Percentiles rank a stretch among this genome's conserved stretches.
phyloP scores from a whole-genome alignment of 2,113 vertebrate genomes.

The Anoura caudifer region DNA sequence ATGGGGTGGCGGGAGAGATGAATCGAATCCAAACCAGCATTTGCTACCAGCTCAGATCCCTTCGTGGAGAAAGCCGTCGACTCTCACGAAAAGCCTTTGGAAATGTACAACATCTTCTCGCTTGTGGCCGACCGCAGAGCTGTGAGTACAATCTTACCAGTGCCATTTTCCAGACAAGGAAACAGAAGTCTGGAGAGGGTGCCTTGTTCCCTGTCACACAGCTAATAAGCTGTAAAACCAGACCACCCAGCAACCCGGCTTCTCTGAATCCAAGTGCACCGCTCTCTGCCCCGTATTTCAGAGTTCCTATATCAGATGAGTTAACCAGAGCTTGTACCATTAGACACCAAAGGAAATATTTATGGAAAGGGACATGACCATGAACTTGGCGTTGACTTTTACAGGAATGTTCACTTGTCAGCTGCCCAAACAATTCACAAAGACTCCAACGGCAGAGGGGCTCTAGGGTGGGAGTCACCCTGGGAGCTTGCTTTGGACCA shows the following conservation, averaged over 20 bases:
- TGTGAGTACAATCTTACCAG: not conserved
- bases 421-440: not conserved
- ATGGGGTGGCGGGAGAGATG: not conserved
- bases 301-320: not conserved
- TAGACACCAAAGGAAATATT: not conserved
- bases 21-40: not conserved
- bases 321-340: not conserved
- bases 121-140: not conserved
- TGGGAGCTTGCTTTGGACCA: not conserved
- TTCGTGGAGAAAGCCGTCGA: not conserved
- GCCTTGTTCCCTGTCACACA: not conserved
- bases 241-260: not conserved
- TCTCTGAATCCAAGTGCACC: not conserved
- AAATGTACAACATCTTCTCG: not conserved
- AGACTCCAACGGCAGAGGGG: not conserved
- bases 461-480: not conserved
- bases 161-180: slow-evolving; percentile 44
- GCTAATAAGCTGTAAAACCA: slow-evolving; percentile 38
- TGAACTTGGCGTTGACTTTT: not conserved
- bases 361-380: not conserved
- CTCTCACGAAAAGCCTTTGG: not conserved
- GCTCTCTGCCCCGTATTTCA: not conserved
- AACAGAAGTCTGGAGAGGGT: not conserved
- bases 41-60: not conserved
- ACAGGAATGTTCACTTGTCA: not conserved